Conservation (phyloP, 2,113 vertebrate genomes). For the Menura novaehollandiae region DNA sequence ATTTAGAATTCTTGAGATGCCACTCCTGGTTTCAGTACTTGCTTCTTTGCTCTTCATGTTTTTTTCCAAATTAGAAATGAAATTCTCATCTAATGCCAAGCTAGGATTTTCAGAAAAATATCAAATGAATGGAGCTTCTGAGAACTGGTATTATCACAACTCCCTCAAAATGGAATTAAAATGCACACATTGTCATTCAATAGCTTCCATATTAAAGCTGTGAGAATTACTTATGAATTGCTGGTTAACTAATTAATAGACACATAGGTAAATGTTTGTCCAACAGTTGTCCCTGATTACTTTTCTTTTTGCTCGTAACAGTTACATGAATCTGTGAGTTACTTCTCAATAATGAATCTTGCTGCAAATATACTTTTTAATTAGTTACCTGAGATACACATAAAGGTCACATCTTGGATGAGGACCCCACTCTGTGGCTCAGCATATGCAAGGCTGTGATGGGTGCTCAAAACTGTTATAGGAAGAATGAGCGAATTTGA, state of each 20-base stretch:
- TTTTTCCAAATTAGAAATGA: neutral
- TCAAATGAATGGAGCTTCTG: neutral
- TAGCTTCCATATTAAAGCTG: neutral
- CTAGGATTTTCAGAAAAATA: neutral
- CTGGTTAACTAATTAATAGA: neutral
- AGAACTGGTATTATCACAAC: neutral
- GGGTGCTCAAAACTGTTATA: neutral
- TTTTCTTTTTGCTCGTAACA: neutral
- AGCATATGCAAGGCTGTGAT: neutral
- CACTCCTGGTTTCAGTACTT: neutral
- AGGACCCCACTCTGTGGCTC: neutral
- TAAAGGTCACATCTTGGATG: neutral
- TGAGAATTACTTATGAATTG: neutral
- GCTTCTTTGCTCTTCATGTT: neutral
- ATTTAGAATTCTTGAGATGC: neutral
- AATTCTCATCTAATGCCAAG: neutral
- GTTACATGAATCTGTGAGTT: neutral
- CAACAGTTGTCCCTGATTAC: neutral
- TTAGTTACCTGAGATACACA: neutral
- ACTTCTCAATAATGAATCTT: neutral
- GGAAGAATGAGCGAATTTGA: neutral
- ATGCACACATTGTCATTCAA: neutral
- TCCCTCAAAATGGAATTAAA: neutral
- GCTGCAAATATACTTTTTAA: neutral
- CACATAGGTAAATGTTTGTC: slow-evolving; percentile 35